A percentile compares a stretch with the other conserved stretches of the same genome.
phyloP scores from a whole-genome alignment of 2,888 invertebrate species.

The Ditula angustiorana region DNA sequence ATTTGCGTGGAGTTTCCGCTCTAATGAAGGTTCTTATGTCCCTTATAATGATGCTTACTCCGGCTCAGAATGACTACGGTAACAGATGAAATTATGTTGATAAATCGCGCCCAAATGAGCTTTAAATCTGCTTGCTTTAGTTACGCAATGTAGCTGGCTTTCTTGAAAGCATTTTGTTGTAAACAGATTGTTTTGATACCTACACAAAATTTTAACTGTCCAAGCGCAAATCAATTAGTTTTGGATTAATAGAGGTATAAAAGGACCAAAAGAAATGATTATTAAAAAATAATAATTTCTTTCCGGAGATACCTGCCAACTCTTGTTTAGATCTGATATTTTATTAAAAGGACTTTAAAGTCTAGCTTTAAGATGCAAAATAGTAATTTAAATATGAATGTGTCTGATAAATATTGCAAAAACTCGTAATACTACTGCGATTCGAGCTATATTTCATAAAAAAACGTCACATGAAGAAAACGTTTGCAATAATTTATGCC shows the following conservation, averaged over 20 bases:
- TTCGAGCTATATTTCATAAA: constrained; percentile 42
- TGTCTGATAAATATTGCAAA: constrained; percentile 9
- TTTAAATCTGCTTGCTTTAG: not conserved
- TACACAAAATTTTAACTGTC: too few species aligned
- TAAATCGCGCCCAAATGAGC: constrained; percentile 6
- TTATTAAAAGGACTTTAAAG: not conserved
- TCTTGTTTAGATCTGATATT: not conserved
- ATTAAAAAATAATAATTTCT: not conserved
- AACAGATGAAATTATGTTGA: constrained; percentile 18
- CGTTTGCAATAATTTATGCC: constrained; percentile 45
- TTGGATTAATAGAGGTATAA: too few species aligned
- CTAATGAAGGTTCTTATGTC: constrained; percentile 27
- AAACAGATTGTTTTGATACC: too few species aligned
- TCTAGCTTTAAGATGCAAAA: not conserved
- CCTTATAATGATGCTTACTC: constrained; percentile 18
- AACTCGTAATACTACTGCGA: constrained; percentile 26
- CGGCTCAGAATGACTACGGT: constrained; percentile 10
- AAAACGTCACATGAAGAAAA: constrained; percentile 43
- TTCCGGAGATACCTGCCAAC: not conserved
- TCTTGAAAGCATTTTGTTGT: not conserved
- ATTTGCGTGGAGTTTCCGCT: constrained; percentile 17
- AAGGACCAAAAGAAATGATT: too few species aligned
- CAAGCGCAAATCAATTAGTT: too few species aligned
- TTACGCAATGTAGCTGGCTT: not conserved
- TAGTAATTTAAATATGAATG: constrained; percentile 14